Base-by-base conservation (phyloP, 2,113 vertebrate genomes). In the Acinonyx jubatus region DNA sequence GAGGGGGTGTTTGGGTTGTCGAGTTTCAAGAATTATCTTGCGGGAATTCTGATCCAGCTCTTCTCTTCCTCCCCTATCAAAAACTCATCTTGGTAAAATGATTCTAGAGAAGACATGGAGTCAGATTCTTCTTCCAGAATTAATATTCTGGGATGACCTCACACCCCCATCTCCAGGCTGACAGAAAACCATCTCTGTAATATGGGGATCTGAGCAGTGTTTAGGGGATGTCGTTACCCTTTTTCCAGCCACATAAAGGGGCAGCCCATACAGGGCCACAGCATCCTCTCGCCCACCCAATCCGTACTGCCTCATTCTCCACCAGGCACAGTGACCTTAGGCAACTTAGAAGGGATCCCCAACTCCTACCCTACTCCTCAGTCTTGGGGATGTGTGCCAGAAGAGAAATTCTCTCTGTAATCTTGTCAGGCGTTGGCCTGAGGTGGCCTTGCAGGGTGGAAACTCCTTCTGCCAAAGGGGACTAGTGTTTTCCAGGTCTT, bases 11-110 rank as follows among this genome's bases (percentile, higher is more conserved):
- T 9, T 9, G 31, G 52, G 33, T 33, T 61, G 31, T 38, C 31
- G 66, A 61, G 38, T 68, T 97, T 48, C 80, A 96, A 92, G 55
- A 66, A 74, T 84, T 5, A 57, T 66, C 21, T 78, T 91, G 45
- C 29, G 55, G 68, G 1, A 33, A 50, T 55, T 82, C 78, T 52
- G 74, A 57, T 79, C 69, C n/a, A 38, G 33, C 2, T 73, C 38
- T 55, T 80, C 33, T 76, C 25, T 19, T 71, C 19, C 25, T 50
- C 25, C 33, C 6, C 18, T 41, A 18, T 84, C 57, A 84, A 71
- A 94, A 91, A 78, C 41, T 11, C 55, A 38, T 55, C 41, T 65
- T 15, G 3, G 38, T 73, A 23, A 52, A 31, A 61, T 86, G 69
- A 89, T 83, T 61, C 71, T 78, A 86, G 83, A 38, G 65, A 63